phyloP scores from a whole-genome alignment of 1,140 invertebrate genomes.

The Brachystomella parvula region DNA sequence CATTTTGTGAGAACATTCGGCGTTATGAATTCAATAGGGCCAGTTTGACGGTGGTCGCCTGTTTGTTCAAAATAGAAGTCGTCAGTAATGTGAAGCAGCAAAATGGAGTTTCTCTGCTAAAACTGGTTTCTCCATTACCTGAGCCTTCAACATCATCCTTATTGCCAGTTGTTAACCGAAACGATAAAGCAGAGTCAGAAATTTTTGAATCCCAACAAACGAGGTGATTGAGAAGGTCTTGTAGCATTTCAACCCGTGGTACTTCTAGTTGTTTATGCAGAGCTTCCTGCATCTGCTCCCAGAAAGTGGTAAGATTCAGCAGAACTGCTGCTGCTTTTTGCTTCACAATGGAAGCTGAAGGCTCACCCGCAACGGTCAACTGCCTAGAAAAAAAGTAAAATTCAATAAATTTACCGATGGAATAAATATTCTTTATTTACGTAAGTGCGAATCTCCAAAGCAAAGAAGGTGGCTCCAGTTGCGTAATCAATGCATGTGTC shows the following conservation, averaged over 20 bases:
- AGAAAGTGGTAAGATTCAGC: slow-evolving; percentile 15
- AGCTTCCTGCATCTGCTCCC: slow-evolving; percentile 11
- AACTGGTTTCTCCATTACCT: neutral
- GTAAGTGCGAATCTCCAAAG: slow-evolving; percentile 21
- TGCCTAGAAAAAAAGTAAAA: slow-evolving; percentile 14
- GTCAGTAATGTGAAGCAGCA: neutral
- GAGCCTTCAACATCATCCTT: neutral
- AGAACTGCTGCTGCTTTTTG: slow-evolving; percentile 18
- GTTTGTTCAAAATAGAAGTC: neutral
- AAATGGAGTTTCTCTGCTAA: neutral
- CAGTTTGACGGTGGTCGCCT: neutral
- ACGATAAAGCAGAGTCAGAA: neutral
- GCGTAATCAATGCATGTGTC: neutral
- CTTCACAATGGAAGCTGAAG: slow-evolving; percentile 26
- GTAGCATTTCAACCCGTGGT: slow-evolving; percentile 10
- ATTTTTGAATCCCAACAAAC: slow-evolving; percentile 24
- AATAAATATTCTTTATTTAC: slow-evolving; percentile 12
- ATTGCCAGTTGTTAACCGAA: neutral
- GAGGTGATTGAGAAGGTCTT: slow-evolving; percentile 21
- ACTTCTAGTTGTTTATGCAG: neutral
- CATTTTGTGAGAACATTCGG: slow-evolving; percentile 23
- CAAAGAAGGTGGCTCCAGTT: slow-evolving; percentile 17
- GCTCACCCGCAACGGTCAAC: slow-evolving; percentile 14
- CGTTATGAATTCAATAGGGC: slow-evolving; percentile 30
- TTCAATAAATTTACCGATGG: neutral